Evolutionary conservation across 2,797 vertebrate species (phyloP).

Genomic region (Anguilla pacifica): DNA sequence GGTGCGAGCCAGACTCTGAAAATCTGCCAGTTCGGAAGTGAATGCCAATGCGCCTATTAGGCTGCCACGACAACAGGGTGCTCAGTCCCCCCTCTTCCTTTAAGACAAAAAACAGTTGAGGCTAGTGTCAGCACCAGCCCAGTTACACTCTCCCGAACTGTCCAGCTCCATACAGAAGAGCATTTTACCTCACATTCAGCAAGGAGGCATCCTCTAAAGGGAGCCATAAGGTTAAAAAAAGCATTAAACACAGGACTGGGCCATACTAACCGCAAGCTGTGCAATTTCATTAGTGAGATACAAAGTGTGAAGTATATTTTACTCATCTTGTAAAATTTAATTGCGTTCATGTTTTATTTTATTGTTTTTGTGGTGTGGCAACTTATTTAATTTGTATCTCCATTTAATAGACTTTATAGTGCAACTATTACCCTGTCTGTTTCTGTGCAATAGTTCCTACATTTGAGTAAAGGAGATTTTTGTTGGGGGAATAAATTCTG

Average conservation of each 20-base stretch:
- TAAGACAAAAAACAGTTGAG: neutral
- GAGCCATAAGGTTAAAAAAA: neutral
- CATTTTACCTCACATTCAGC: conserved; percentile 18
- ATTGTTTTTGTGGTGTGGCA: neutral
- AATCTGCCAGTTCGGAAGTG: conserved; percentile 37
- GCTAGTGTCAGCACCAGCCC: neutral
- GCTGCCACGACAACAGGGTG: neutral
- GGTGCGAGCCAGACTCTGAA: conserved; percentile 25
- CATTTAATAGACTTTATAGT: neutral
- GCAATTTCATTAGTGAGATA: neutral
- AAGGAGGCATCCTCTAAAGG: neutral
- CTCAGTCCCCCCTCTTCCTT: neutral
- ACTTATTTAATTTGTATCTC: neutral
- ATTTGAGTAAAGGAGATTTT: neutral
- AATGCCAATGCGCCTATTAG: conserved; percentile 49
- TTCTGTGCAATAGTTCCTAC: neutral
- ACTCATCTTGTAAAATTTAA: neutral
- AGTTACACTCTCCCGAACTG: neutral
- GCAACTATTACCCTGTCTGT: neutral
- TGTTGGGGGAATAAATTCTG: neutral
- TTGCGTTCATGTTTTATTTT: neutral
- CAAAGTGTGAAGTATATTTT: neutral
- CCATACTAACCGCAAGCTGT: neutral
- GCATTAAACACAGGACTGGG: neutral
- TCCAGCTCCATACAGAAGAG: conserved; percentile 25